Evolutionary conservation across 2,113 vertebrate genomes (phyloP).

Genomic region (Motacilla alba): DNA sequence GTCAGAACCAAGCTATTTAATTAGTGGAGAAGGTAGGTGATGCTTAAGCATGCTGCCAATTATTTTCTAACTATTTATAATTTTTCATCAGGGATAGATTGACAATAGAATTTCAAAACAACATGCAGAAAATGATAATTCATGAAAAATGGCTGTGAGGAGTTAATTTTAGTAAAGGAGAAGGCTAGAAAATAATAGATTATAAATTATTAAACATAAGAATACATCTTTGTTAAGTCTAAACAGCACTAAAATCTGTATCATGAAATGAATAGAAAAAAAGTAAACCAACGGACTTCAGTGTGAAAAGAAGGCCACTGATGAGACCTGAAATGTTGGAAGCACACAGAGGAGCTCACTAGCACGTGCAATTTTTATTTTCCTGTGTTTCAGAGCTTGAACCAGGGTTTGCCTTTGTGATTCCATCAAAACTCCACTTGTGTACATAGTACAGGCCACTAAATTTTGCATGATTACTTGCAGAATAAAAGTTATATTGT

Average conservation of each 20-base stretch:
- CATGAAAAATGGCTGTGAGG: background rate
- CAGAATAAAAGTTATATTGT: background rate
- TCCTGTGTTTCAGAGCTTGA: background rate
- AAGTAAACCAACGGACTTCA: background rate
- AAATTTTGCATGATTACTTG: background rate
- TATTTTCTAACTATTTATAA: background rate
- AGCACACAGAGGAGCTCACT: background rate
- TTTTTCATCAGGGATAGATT: background rate
- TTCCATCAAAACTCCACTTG: background rate
- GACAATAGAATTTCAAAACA: background rate
- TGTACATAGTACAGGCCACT: background rate
- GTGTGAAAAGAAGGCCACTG: background rate
- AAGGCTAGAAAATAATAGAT: background rate
- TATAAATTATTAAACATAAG: background rate
- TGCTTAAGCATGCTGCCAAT: constrained; percentile 8
- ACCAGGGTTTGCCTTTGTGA: background rate
- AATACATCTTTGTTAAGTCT: background rate
- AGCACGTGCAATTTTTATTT: background rate
- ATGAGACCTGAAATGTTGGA: background rate
- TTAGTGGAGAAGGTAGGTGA: constrained; percentile 38
- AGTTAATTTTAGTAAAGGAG: background rate
- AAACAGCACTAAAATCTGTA: background rate
- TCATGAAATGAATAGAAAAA: background rate
- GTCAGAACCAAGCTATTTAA: constrained; percentile 44
- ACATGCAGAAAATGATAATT: background rate